phyloP scores from a whole-genome alignment of 1,140 invertebrate genomes.

The Aphelenchoides besseyi region DNA sequence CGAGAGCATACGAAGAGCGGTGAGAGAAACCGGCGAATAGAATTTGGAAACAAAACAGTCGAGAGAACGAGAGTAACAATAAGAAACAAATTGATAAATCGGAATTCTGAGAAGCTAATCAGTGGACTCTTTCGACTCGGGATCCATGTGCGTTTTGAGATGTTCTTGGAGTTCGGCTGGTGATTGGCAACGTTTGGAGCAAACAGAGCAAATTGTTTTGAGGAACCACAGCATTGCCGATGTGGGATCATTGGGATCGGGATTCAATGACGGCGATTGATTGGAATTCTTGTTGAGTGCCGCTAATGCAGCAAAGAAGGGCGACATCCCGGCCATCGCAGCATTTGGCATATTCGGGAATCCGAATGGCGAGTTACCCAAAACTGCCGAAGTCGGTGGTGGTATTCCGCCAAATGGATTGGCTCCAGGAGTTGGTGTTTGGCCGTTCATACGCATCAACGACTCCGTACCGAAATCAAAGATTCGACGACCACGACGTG shows the following conservation, averaged over 20 bases:
- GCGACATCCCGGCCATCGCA: neutral
- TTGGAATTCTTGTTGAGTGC: neutral
- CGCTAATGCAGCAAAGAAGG: neutral
- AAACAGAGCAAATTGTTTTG: constrained; percentile 8
- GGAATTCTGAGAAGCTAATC: neutral
- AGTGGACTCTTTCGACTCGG: neutral
- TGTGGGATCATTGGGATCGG: neutral
- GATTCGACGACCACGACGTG: constrained; percentile 55
- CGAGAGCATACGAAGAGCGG: neutral
- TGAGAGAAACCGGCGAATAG: neutral
- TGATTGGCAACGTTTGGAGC: neutral
- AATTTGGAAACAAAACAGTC: no score
- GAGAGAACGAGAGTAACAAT: neutral
- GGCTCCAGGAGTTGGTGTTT: neutral
- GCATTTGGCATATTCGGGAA: neutral
- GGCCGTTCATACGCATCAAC: neutral
- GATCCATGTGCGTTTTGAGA: neutral
- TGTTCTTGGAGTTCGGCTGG: neutral
- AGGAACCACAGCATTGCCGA: constrained; percentile 9
- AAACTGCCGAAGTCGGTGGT: neutral
- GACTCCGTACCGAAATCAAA: constrained; percentile 44
- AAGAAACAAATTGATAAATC: neutral
- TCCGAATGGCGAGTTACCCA: neutral
- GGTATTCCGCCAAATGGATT: neutral
- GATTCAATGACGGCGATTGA: neutral